Evolutionary conservation across 1,140 invertebrate genomes (phyloP).

Genomic region (Microplitis mediator): DNA sequence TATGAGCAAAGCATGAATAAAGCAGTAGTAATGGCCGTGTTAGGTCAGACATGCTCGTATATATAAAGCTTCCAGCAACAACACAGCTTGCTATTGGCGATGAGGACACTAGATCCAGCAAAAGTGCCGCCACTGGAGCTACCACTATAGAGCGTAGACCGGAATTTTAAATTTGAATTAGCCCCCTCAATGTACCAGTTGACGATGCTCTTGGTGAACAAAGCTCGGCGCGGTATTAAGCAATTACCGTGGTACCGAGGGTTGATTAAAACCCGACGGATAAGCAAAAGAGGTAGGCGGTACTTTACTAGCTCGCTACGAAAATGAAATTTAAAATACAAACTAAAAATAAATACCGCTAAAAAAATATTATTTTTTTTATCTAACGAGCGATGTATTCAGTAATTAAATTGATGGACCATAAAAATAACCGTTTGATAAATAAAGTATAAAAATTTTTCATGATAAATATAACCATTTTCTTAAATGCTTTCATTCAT

Average conservation of each 20-base stretch:
- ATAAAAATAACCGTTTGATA: background rate
- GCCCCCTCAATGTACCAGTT: background rate
- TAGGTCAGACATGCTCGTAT: background rate
- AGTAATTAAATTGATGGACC: background rate
- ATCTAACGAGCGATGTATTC: background rate
- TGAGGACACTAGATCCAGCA: no score
- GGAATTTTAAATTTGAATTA: slow-evolving; percentile 35
- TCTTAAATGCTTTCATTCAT: background rate
- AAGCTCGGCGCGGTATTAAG: slow-evolving; percentile 32
- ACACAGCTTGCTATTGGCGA: no score
- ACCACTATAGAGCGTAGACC: background rate
- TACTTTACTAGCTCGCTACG: background rate
- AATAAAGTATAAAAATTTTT: background rate
- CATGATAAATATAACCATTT: background rate
- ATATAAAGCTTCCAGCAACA: background rate
- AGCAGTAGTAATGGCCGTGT: slow-evolving; percentile 14
- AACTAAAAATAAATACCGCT: background rate
- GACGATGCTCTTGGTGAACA: slow-evolving; percentile 26
- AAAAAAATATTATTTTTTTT: background rate
- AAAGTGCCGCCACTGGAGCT: no score
- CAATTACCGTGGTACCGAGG: slow-evolving; percentile 29
- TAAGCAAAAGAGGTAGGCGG: slow-evolving; percentile 31
- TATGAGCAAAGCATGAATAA: slow-evolving; percentile 1
- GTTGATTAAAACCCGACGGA: slow-evolving; percentile 34
- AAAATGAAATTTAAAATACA: slow-evolving; percentile 9